Evolutionary conservation across 1,140 invertebrate genomes (phyloP), one percentile per base, ranked within the genome.

Genomic region (Archivesica marissinica): DNA sequence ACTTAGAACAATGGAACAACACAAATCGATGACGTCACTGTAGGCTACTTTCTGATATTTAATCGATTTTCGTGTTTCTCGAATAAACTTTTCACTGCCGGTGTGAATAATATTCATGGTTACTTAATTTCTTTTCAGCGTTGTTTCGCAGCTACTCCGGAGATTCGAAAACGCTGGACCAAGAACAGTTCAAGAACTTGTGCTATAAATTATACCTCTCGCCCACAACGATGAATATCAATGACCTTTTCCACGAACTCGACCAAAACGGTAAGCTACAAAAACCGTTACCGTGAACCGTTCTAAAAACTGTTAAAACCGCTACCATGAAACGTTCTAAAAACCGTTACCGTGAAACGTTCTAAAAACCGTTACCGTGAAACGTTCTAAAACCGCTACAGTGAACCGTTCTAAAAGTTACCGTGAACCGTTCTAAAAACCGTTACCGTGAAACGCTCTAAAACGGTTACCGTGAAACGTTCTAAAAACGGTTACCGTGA

Each of bases 191-290:
- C 33, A 76, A 56, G 35, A 9, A n/a, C 0, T 20, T 76, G 6
- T 76, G 74, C 25, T 76, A 76, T 52, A 56, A 30, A 38, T 76
- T 35, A 28, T 76, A 54, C 74, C 47, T 76, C 11, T 25, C 30
- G n/a, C 52, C 52, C 0, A 76, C 74, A 13, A 54, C 25, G 0
- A 76, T 38, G 23, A 33, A 50, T 6, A 33, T 54, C 15, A 35
- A 39, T 11, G 52, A 59, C 25, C 7, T 35, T 13, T 76, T 76
- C 30, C 2, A 52, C 3, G 25, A 76, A 13, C 74, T 76, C 3
- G 74, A 76, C 39, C 54, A 76, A 56, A 38, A 59, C 30, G 39
- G 74, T 76, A 76, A 56, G 50, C 13, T 72, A 39, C 23, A 59
- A 30, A 13, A 59, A 23, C 9, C 28, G 7, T 9, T n/a, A 59